Base-by-base conservation (phyloP, 2,113 vertebrate species). In the Thalassarche chlororhynchos region DNA sequence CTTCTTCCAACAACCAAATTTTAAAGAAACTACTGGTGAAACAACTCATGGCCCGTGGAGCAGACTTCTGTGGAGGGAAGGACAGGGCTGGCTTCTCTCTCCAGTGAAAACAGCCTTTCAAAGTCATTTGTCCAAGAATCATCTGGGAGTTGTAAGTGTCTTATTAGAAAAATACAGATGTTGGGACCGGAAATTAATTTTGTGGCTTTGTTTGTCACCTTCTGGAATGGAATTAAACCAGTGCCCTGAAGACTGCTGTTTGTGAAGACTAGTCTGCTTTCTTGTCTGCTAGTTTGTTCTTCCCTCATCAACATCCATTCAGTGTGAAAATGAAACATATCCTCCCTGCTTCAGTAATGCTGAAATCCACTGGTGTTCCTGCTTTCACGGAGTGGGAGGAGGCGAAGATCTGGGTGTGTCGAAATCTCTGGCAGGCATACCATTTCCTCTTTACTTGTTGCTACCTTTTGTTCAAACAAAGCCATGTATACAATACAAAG, bases 121-220 rank as follows among this genome's bases (percentile, higher is more conserved):
- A 92, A 96, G 83, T 92, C 14, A 93, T 70, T 92, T 92, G 71
- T 58, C 47, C 62, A 51, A 83, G 57, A 96, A 87, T 89, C 87
- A 84, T 71, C 62, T 89, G 95, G 85, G 92, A 96, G 76, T 83
- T 66, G 36, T 84, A 92, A 64, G 80, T 95, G 31, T 96, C 51
- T 94, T 87, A 88, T 14, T 77, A 76, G 38, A 91, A 85, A 95
- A 90, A 7, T 70, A 88, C 69, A 97, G 89, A 70, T 82, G 55
- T 75, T 74, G n/a, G 21, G 90, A 24, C 19, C 96, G 65, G 92
- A 90, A 96, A 95, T 96, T 94, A 91, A 95, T 74, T 88, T 86
- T 65, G 26, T 87, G 55, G 16, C 74, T 90, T 96, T 77, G 46
- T 93, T 81, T 46, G 47, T 83, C 52, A 93, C 74, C 78, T 95